Base-by-base conservation (phyloP, 92 coral and sea anemone genomes). In the Epizoanthus ramosus region DNA sequence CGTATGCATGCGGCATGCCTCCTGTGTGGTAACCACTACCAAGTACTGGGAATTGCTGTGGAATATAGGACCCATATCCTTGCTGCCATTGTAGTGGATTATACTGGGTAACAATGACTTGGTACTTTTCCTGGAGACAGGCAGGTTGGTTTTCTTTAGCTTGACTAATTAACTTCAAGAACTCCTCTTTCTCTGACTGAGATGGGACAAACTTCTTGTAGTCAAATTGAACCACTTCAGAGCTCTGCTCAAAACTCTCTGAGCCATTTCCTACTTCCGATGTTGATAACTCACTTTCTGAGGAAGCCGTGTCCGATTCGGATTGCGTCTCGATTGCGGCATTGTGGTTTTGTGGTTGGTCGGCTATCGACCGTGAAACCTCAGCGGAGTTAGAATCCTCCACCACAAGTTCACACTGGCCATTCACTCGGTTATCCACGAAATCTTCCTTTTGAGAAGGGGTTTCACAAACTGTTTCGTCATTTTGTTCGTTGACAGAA, bases 191-290 rank as follows among this genome's bases (percentile, higher is more conserved):
- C 56, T 86, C 89, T 61, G 89, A 94, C 53, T 89, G 88, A 53
- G 92, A 79, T 15, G 98, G 98, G 64, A 88, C 92, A 74, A 84
- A 93, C 77, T 93, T 93, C 80, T 88, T 86, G 88, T 93, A 93
- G 73, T 93, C 98, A 75, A 93, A 93, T 47, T 91, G 94, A 63
- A 90, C 91, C 80, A 83, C 85, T 79, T 75, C 79, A 10, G 87
- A 21, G 28, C 75, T 18, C 70, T 67, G 83, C 56, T 73, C 83
- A 22, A 43, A 69, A 71, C 74, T 80, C 53, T 68, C 80, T 16
- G 87, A 63, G 63, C 70, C 67, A 69, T 66, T 80, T 64, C 60
- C 85, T 88, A 50, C 87, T 84, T 81, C 74, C 84, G 75, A 65
- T 25, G 67, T 68, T 57, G 60, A 79, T 79, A 56, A 73, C 63